Conservation (phyloP, 2,113 vertebrate species). For the Bolborhynchus lineola region DNA sequence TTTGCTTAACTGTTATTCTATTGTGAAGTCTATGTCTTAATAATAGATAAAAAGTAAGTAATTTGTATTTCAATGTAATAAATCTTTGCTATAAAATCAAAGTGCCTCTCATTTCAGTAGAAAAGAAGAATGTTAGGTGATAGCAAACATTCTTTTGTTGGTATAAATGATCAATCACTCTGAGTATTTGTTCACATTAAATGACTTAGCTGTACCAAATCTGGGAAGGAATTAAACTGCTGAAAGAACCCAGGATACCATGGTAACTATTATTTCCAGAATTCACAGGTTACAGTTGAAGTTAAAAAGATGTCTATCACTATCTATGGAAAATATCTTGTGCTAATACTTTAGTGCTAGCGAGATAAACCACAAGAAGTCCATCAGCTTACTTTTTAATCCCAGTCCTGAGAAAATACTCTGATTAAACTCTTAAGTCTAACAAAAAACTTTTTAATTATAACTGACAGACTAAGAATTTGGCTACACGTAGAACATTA, state of each 20-base stretch:
- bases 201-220: background rate
- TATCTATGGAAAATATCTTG: background rate
- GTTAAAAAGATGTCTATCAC: background rate
- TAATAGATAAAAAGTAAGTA: background rate
- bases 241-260: background rate
- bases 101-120: background rate
- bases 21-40: background rate
- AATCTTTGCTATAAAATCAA: background rate
- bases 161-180: background rate
- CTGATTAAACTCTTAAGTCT: background rate
- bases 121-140: background rate
- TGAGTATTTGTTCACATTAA: background rate
- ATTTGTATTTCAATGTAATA: background rate
- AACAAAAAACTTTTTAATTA: background rate
- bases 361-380: background rate
- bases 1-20: background rate
- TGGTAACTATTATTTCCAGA: conserved; percentile 26
- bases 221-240: background rate
- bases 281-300: background rate
- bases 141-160: background rate
- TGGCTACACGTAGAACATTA: background rate
- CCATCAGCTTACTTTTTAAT: background rate
- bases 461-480: background rate
- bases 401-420: background rate
- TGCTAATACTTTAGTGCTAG: background rate